Evolutionary conservation across 1,140 invertebrate genomes (phyloP).

Genomic region (Neuroterus valhalla): DNA sequence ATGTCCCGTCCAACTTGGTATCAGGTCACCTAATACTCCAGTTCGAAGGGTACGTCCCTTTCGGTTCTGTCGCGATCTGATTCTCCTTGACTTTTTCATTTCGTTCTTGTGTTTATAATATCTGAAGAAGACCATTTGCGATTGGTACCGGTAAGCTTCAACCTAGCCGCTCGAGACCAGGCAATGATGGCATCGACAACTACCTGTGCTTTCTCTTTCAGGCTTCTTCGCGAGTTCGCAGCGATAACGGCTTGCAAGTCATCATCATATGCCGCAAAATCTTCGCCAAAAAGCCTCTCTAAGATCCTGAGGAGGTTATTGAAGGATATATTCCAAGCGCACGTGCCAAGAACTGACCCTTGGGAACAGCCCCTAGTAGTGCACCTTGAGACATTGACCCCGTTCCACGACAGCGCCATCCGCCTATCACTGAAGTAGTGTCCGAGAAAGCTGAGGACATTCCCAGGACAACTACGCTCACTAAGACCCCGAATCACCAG

Average conservation of each 20-base stretch:
- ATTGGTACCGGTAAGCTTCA: neutral
- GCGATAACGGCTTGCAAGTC: no score
- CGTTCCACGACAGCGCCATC: neutral
- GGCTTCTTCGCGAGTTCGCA: no score
- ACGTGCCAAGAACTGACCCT: no score
- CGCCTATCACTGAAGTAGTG: neutral
- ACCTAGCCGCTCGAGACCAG: neutral
- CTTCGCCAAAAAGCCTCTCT: no score
- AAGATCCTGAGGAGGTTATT: no score
- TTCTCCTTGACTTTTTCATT: neutral
- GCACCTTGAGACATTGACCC: neutral
- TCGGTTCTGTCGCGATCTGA: neutral
- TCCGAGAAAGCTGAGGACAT: neutral
- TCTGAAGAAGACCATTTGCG: neutral
- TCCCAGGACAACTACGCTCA: neutral
- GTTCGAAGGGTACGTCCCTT: neutral
- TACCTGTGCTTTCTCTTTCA: no score
- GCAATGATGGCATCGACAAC: no score
- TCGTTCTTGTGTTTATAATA: neutral
- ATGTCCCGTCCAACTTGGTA: constrained; percentile 10
- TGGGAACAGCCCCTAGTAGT: no score
- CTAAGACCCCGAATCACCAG: neutral
- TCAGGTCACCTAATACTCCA: neutral
- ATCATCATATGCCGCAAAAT: no score
- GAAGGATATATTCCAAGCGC: no score